Percentiles rank a stretch among this genome's conserved stretches.
These are phyloP conservation scores for Nannoperca australis DNA, from an alignment of 2,797 vertebrate genomes.

Conservation along the genomic window DNA sequence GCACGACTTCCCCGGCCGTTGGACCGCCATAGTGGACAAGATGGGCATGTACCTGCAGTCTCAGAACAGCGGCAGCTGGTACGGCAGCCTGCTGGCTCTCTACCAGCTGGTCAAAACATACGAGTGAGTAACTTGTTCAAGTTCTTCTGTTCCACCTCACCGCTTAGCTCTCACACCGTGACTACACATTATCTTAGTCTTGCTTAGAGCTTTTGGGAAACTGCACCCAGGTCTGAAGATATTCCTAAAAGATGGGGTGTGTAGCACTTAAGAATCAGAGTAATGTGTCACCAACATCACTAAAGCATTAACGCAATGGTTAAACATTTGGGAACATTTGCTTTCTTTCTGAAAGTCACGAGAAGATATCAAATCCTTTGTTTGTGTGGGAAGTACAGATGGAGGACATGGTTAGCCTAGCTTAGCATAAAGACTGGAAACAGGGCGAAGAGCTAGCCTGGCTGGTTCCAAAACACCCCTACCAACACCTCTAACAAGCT, in stretches of 20 bases:
- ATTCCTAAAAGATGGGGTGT: not conserved
- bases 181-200: too few species aligned
- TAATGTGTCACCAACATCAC: not conserved
- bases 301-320: not conserved
- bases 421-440: not conserved
- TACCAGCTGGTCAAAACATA: constrained; percentile 99
- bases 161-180: not conserved
- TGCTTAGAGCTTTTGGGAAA: too few species aligned
- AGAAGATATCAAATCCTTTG: too few species aligned
- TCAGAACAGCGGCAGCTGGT: constrained; percentile 93
- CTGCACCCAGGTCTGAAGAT: not conserved
- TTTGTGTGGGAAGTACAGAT: not conserved
- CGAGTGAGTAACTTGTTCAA: constrained; percentile 88
- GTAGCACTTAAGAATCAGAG: not conserved
- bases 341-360: not conserved
- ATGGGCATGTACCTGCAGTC: constrained; percentile 92
- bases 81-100: constrained; percentile 94
- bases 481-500: not conserved
- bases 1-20: constrained; percentile 96
- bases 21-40: constrained; percentile 96
- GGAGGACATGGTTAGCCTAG: not conserved
- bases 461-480: too few species aligned
- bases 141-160: not conserved
- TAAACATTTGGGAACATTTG: not conserved
- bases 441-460: too few species aligned